Evolutionary conservation across 1,140 invertebrate species (phyloP), one percentile per base, ranked within the genome.

Genomic region (Mactra quadrangularis): DNA sequence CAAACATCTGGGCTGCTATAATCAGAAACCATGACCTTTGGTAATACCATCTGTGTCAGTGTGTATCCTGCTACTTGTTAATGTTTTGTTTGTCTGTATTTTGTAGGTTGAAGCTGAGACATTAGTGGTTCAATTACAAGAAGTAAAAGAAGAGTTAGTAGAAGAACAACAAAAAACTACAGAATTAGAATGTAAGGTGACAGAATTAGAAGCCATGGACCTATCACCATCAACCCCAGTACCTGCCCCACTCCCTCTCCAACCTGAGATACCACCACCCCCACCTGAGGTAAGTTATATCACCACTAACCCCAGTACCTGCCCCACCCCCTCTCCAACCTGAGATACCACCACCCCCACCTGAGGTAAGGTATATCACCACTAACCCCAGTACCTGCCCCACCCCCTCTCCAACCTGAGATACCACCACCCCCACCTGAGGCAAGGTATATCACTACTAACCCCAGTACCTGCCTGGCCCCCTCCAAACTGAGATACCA

Each of bases 21-120:
- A n/a, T n/a, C n/a, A n/a, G n/a, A n/a, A n/a, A n/a, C n/a, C n/a
- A n/a, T n/a, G n/a, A n/a, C n/a, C n/a, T n/a, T n/a, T n/a, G n/a
- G n/a, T n/a, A n/a, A n/a, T n/a, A n/a, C n/a, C n/a, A n/a, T n/a
- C n/a, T n/a, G n/a, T n/a, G n/a, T n/a, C n/a, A n/a, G n/a, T n/a
- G n/a, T n/a, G n/a, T n/a, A n/a, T n/a, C n/a, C n/a, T n/a, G n/a
- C n/a, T n/a, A n/a, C n/a, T n/a, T n/a, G n/a, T n/a, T n/a, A n/a
- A n/a, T n/a, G n/a, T n/a, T n/a, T n/a, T n/a, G n/a, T n/a, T n/a
- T n/a, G 25, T 4, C 19, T 53, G 25, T 53, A 62, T 62, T 33
- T 9, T n/a, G 9, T 70, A 75, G 71, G 53, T 3, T 17, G 71
- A 75, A 22, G 35, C 59, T 41, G 71, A 59, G 31, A 38, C 3